Evolutionary conservation across 2,113 vertebrate species (phyloP).

Genomic region (Hyaena hyaena): DNA sequence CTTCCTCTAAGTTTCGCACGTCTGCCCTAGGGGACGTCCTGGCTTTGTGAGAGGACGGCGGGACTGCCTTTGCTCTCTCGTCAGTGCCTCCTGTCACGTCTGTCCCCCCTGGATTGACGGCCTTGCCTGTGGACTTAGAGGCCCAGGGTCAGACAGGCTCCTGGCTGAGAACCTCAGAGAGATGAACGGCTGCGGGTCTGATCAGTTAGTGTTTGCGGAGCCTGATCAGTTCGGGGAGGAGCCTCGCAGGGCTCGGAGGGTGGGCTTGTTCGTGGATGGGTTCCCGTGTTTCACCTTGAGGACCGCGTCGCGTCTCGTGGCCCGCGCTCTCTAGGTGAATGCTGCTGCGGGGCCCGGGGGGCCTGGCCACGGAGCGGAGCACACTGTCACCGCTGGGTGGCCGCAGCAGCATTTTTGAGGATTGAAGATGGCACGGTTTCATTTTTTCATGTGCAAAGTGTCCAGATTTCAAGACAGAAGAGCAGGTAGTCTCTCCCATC

Average conservation of each 20-base stretch:
- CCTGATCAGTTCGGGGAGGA: not conserved
- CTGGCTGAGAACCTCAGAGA: not conserved
- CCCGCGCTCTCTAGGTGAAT: not conserved
- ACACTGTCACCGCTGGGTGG: accelerated
- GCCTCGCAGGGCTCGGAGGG: not conserved
- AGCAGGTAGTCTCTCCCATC: not conserved
- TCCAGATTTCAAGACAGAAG: not conserved
- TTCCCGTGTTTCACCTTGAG: not conserved
- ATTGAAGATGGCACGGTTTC: accelerated
- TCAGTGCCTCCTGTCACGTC: accelerated
- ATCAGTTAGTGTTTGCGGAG: not conserved
- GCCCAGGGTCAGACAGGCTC: not conserved
- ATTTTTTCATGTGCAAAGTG: not conserved
- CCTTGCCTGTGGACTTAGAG: not conserved
- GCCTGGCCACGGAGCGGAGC: not conserved
- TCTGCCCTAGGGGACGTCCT: not conserved
- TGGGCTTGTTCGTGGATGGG: not conserved
- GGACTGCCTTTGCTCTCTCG: not conserved
- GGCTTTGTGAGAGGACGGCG: accelerated
- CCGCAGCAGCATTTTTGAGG: not conserved
- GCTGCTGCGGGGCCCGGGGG: not conserved
- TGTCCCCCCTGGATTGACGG: not conserved
- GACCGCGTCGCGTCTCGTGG: not conserved
- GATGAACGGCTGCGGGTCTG: not conserved
- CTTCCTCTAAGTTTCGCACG: accelerated